Percentiles rank a stretch among this genome's conserved stretches.
phyloP scores from a whole-genome alignment of 2,797 vertebrate species.

The Pipistrellus pygmaeus region DNA sequence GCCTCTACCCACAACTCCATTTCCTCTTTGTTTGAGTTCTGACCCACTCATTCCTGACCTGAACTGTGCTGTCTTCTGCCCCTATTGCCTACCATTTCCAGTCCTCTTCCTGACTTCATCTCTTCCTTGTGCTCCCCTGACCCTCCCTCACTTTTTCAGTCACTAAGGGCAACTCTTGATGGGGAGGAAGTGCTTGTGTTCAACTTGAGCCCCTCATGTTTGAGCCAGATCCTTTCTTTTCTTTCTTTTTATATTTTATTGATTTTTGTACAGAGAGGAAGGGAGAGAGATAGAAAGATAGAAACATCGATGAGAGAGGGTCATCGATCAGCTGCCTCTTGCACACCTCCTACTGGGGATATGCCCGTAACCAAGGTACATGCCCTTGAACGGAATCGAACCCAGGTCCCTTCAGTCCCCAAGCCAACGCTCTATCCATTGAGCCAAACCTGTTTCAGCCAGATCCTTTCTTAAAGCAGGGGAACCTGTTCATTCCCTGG shows the following conservation, averaged over 20 bases:
- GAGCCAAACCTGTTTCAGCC: too few species aligned
- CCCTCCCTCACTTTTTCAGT: neutral
- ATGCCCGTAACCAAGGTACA: too few species aligned
- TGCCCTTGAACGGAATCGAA: too few species aligned
- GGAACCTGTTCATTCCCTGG: neutral
- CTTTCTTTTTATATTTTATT: too few species aligned
- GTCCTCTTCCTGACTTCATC: accelerated
- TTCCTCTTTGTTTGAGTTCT: neutral
- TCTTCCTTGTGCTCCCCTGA: neutral
- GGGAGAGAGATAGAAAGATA: too few species aligned
- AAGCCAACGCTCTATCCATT: too few species aligned
- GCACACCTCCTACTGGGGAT: too few species aligned
- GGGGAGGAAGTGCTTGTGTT: neutral
- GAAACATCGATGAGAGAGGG: too few species aligned
- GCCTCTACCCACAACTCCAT: neutral
- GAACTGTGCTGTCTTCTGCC: accelerated
- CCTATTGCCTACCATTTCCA: accelerated
- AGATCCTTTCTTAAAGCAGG: neutral
- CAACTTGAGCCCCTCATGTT: neutral
- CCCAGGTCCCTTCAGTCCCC: too few species aligned
- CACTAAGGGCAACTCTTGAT: neutral
- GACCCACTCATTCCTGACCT: neutral
- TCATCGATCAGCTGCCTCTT: too few species aligned
- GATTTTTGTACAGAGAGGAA: too few species aligned
- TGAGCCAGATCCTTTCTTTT: neutral